Evolutionary conservation across 2,888 invertebrate genomes (phyloP), one percentile per base, ranked within the genome.

Genomic region (Entomobrya multifasciata): DNA sequence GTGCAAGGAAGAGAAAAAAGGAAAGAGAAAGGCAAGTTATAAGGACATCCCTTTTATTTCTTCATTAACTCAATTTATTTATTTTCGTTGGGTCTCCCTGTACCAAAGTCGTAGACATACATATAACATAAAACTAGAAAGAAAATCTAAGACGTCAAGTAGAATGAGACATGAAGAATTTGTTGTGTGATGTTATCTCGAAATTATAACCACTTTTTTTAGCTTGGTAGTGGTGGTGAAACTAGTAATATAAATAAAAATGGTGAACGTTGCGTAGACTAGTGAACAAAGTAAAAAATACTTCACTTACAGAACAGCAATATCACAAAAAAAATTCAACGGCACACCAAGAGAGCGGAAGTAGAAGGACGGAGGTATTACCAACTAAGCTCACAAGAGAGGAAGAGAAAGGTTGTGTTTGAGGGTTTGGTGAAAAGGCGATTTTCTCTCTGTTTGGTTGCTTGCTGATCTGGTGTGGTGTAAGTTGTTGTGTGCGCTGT

Each of bases 151-250:
- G 36, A 6, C 4, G 8, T 6, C 36, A 36, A 36, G 36, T 36
- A 67, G 13, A n/a, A 72, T 72, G 70, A 70, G 47, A 70, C 70
- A 25, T 25, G 47, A 70, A 70, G 47, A 70, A 70, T 72, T 72
- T 72, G 22, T 36, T 70, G 22, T 70, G 30, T 8, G 36, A 36
- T 36, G 36, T 27, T 30, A 72, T 72, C 25, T 49, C 25, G 4
- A 11, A 70, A 47, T 47, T 13, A 72, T 72, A 47, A 36, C 0
- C 47, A 47, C 49, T 49, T 25, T 47, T 52, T 25, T 47, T 70
- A 25, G 47, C n/a, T 8, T n/a, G 11, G 47, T 47, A 8, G 5
- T 57, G 27, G 11, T 60, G 70, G 47, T 47, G 22, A 70, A 25
- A n/a, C n/a, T n/a, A n/a, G n/a, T n/a, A n/a, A n/a, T n/a, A n/a